A percentile compares a stretch with the other conserved stretches of the same genome.
Evolutionary conservation across 2,113 vertebrate genomes (phyloP).

Genomic region (Thalassoma bifasciatum): DNA sequence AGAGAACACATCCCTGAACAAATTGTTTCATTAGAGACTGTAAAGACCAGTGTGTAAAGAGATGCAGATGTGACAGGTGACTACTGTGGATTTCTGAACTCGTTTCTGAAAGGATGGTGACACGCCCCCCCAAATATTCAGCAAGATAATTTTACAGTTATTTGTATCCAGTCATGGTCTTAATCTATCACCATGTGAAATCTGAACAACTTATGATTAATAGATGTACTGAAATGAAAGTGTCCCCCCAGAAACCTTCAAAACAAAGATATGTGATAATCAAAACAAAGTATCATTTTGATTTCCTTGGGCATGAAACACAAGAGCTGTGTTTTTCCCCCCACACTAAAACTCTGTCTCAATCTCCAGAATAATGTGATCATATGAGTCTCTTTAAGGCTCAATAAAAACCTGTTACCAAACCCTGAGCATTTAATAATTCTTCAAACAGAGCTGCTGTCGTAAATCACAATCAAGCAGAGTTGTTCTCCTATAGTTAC

Average conservation of each 20-base stretch:
- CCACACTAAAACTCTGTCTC: constrained; percentile 16
- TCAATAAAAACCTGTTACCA: constrained; percentile 51
- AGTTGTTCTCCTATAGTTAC: constrained; percentile 40
- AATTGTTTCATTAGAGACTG: constrained; percentile 52
- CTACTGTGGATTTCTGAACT: background rate
- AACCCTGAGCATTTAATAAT: constrained; percentile 38
- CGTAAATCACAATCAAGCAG: constrained; percentile 32
- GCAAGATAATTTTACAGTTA: too few species aligned
- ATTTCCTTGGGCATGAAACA: constrained; percentile 12
- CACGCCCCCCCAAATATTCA: too few species aligned
- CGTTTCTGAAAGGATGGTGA: background rate
- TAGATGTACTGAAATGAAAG: background rate
- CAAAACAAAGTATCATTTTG: background rate
- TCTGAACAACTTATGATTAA: background rate
- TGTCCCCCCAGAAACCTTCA: background rate
- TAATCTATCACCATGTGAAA: background rate
- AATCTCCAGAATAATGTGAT: constrained; percentile 11
- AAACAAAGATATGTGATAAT: background rate
- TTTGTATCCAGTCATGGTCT: background rate
- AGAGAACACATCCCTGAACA: constrained; percentile 43
- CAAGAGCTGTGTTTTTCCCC: constrained; percentile 1
- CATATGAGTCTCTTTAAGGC: constrained; percentile 42
- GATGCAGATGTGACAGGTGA: constrained; percentile 3
- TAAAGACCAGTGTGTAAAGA: constrained; percentile 44
- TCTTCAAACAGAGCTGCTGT: constrained; percentile 21